Percentiles rank a stretch among this genome's conserved stretches.
Evolutionary conservation across 2,888 invertebrate species (phyloP).

Genomic region (Dryobotodes eremita): DNA sequence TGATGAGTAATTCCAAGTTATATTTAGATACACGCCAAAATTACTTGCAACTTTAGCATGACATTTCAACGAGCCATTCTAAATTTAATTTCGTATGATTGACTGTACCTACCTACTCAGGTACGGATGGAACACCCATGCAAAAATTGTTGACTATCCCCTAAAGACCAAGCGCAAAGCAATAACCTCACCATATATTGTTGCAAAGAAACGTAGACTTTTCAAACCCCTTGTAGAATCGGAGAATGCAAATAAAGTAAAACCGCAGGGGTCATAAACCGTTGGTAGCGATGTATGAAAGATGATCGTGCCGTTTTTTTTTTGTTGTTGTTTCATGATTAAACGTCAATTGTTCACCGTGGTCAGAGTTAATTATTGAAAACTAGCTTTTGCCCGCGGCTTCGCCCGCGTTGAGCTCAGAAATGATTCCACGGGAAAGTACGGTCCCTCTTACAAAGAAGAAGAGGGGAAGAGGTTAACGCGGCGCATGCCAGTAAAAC

Average conservation of each 20-base stretch:
- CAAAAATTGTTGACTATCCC: constrained; percentile 32
- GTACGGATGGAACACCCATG: background rate
- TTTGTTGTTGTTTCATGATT: background rate
- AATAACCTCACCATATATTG: constrained; percentile 51
- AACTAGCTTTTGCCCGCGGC: background rate
- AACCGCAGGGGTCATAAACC: constrained; percentile 68
- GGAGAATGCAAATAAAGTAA: constrained; percentile 66
- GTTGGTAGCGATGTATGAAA: constrained; percentile 59
- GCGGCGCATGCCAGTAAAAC: too few relatives aligned
- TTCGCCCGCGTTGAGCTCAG: too few relatives aligned
- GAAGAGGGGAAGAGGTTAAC: too few relatives aligned
- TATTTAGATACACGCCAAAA: constrained; percentile 14
- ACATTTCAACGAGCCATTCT: constrained; percentile 33
- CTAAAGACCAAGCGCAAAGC: constrained; percentile 31
- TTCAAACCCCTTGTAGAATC: constrained; percentile 51
- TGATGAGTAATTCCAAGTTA: background rate
- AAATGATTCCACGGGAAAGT: too few relatives aligned
- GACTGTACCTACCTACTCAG: background rate
- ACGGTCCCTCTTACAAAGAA: too few relatives aligned
- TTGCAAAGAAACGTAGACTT: constrained; percentile 52
- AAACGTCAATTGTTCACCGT: constrained; percentile 39
- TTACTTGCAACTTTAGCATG: constrained; percentile 36
- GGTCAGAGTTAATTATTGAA: constrained; percentile 9
- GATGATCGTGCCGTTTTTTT: constrained; percentile 50
- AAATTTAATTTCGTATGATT: constrained; percentile 30